phyloP scores from a whole-genome alignment of 2,797 vertebrate genomes.

The Dipus sagitta region DNA sequence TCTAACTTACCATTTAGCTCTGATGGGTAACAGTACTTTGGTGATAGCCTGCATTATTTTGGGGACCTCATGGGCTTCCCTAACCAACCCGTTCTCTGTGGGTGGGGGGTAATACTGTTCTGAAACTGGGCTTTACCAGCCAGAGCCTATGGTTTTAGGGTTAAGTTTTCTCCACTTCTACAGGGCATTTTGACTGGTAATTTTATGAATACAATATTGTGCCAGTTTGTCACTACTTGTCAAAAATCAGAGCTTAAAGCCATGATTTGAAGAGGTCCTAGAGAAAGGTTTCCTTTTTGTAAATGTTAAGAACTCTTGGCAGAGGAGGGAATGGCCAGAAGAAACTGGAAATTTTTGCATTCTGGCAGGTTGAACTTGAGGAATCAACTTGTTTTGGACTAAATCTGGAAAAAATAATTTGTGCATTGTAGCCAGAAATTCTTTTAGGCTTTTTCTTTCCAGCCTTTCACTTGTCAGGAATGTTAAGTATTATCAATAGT shows the following conservation, averaged over 20 bases:
- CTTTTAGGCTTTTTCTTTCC: conserved; percentile 77
- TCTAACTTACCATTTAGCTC: too few species aligned
- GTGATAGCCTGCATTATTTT: too few species aligned
- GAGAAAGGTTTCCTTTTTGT: conserved; percentile 54
- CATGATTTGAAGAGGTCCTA: conserved; percentile 32
- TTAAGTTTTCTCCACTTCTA: too few species aligned
- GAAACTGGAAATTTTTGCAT: conserved; percentile 53
- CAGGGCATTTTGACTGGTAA: conserved; percentile 13
- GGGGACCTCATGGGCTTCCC: too few species aligned
- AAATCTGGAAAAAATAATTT: conserved; percentile 73
- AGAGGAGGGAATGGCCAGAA: conserved; percentile 10
- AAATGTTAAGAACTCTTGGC: conserved; percentile 57
- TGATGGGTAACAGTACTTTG: too few species aligned
- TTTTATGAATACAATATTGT: conserved; percentile 49
- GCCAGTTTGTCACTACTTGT: conserved; percentile 22
- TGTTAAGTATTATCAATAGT: conserved; percentile 85
- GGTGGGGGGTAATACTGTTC: too few species aligned
- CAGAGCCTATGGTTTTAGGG: too few species aligned
- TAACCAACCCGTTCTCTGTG: too few species aligned
- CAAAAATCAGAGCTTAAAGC: conserved; percentile 30
- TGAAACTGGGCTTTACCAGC: too few species aligned
- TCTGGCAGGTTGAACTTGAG: conserved; percentile 57
- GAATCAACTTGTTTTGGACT: conserved; percentile 62
- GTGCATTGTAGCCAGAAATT: conserved; percentile 65
- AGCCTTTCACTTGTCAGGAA: conserved; percentile 88